These are phyloP conservation scores for Muscidifurax raptorellus DNA, from an alignment of 1,140 invertebrate species.

Conservation along the genomic window DNA sequence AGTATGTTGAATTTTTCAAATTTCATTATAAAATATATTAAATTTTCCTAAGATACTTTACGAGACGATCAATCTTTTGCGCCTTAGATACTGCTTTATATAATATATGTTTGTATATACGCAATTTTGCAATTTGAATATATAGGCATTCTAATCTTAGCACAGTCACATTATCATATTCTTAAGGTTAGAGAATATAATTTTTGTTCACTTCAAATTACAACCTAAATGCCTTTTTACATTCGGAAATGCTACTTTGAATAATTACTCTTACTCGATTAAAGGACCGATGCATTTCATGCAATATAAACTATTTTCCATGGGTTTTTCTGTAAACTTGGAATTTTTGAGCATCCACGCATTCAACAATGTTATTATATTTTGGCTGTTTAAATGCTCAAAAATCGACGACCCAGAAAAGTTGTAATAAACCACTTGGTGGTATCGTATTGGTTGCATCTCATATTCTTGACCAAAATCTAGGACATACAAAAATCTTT, in stretches of 20 bases:
- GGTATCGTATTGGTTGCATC: constrained; percentile 40
- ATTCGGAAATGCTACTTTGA: constrained; percentile 16
- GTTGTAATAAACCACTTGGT: constrained; percentile 61
- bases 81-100: neutral
- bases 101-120: neutral
- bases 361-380: neutral
- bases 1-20: neutral
- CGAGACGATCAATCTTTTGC: neutral
- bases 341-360: neutral
- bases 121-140: constrained; percentile 13
- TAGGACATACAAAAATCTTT: constrained; percentile 61
- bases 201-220: neutral
- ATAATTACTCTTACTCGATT: neutral
- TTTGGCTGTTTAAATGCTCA: neutral
- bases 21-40: constrained; percentile 19
- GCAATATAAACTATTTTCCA: constrained; percentile 48
- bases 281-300: constrained; percentile 58
- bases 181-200: constrained; percentile 1
- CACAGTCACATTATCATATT: neutral
- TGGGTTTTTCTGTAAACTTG: neutral
- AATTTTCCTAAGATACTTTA: constrained; percentile 8
- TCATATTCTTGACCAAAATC: constrained; percentile 13
- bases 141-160: constrained; percentile 16
- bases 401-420: neutral
- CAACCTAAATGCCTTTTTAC: constrained; percentile 23